These are phyloP conservation scores for Gari tellinella DNA, from an alignment of 2,888 invertebrate genomes.

Conservation along the genomic window DNA sequence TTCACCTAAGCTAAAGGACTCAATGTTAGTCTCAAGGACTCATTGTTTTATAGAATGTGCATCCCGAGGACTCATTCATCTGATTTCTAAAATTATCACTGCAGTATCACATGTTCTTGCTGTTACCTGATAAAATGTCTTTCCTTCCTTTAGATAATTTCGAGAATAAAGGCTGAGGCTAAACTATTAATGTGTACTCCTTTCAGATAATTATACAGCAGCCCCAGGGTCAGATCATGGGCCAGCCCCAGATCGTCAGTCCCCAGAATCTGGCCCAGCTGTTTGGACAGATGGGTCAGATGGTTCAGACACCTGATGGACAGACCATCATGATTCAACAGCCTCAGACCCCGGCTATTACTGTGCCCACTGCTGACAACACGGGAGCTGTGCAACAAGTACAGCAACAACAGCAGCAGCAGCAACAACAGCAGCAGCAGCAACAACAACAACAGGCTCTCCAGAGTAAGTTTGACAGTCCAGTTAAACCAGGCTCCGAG, in stretches of 20 bases:
- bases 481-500: too few relatives aligned
- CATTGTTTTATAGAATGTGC: too few relatives aligned
- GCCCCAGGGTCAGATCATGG: constrained; percentile 71
- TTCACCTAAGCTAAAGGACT: too few relatives aligned
- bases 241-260: constrained; percentile 51
- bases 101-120: too few relatives aligned
- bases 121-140: too few relatives aligned
- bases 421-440: constrained; percentile 19
- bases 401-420: constrained; percentile 45
- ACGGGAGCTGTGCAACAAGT: constrained; percentile 19
- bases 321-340: constrained; percentile 97
- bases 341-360: constrained; percentile 39
- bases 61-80: too few relatives aligned
- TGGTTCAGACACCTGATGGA: constrained; percentile 96
- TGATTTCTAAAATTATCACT: too few relatives aligned
- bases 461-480: too few relatives aligned
- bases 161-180: too few relatives aligned
- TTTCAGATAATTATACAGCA: constrained; percentile 87
- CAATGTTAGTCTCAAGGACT: too few relatives aligned
- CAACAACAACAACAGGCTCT: constrained; percentile 25
- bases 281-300: constrained; percentile 86
- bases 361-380: constrained; percentile 9
- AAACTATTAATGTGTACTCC: too few relatives aligned
- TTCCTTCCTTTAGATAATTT: too few relatives aligned
- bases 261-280: constrained; percentile 45